These are phyloP conservation scores for Vannuccia rotundouncinata DNA, from an alignment of 2,888 invertebrate genomes.

Conservation along the genomic window DNA sequence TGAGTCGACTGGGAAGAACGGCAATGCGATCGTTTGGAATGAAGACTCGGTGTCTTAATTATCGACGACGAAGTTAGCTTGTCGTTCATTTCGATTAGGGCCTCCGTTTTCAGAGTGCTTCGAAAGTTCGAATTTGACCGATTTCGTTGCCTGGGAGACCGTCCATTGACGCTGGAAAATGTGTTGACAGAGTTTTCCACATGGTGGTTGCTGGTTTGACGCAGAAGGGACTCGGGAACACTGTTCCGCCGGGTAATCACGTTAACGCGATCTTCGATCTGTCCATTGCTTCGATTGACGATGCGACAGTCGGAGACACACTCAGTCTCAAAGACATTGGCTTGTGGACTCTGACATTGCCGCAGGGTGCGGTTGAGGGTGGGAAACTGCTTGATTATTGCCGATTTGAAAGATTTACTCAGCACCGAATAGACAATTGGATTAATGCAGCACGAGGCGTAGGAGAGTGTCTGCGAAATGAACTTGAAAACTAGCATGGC, in stretches of 20 bases:
- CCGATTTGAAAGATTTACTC: slow-evolving; percentile 34
- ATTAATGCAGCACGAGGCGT: slow-evolving; percentile 38
- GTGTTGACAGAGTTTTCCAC: not conserved
- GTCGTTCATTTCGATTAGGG: not conserved
- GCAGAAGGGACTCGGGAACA: not conserved
- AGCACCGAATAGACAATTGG: slow-evolving; percentile 38
- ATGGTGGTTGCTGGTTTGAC: not conserved
- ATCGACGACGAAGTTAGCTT: not conserved
- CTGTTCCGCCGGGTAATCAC: not conserved
- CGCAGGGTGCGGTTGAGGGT: not conserved
- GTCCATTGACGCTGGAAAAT: not conserved
- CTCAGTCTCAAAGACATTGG: not conserved
- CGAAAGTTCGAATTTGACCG: not conserved
- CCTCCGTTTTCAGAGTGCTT: not conserved
- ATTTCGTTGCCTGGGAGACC: not conserved
- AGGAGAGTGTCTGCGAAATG: slow-evolving; percentile 32
- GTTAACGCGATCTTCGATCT: not conserved
- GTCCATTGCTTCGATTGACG: not conserved
- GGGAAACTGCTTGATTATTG: slow-evolving; percentile 30
- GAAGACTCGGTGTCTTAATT: not conserved
- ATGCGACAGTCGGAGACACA: not conserved
- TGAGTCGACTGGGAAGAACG: not conserved
- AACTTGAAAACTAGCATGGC: slow-evolving; percentile 36
- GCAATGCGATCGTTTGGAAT: not conserved
- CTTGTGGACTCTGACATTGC: not conserved